Conservation (phyloP, 2,797 vertebrate species). For the Chelidonichthys spinosus region DNA sequence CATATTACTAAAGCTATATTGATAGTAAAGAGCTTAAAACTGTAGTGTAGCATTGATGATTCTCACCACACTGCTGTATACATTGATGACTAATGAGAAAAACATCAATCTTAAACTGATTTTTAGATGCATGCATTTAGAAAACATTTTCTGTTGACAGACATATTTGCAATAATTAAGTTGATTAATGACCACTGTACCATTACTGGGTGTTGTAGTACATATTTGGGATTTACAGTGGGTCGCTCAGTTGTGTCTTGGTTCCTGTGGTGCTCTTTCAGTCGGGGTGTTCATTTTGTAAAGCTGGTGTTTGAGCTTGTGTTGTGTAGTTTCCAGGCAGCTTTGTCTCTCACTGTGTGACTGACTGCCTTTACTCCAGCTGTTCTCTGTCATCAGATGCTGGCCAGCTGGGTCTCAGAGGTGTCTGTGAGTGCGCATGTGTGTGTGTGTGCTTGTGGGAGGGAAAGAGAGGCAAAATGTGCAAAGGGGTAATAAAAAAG, state of each 20-base stretch:
- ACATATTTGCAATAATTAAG: constrained; percentile 17
- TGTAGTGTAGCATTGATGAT: neutral
- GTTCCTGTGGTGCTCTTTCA: neutral
- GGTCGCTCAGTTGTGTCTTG: neutral
- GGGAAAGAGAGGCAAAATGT: constrained; percentile 18
- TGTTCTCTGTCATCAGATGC: constrained; percentile 80
- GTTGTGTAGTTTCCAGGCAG: constrained; percentile 48
- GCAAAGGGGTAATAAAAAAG: constrained; percentile 69
- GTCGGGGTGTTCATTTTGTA: constrained; percentile 2
- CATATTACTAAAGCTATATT: neutral
- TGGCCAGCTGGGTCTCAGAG: constrained; percentile 77
- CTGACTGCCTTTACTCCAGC: constrained; percentile 72
- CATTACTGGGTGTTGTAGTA: neutral
- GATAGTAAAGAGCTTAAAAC: neutral
- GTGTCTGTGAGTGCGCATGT: constrained; percentile 31
- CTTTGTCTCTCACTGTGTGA: constrained; percentile 52
- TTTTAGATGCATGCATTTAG: neutral
- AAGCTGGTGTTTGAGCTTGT: constrained; percentile 29
- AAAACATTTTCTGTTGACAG: neutral
- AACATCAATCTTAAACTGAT: neutral
- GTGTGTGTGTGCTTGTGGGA: neutral
- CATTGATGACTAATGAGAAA: neutral
- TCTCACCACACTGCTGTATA: neutral
- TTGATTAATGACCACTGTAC: constrained; percentile 21
- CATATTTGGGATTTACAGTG: neutral